A percentile compares a stretch with the other conserved stretches of the same genome.
These are phyloP conservation scores for Creontiades dilutus DNA, from an alignment of 2,888 invertebrate species.

Conservation along the genomic window DNA sequence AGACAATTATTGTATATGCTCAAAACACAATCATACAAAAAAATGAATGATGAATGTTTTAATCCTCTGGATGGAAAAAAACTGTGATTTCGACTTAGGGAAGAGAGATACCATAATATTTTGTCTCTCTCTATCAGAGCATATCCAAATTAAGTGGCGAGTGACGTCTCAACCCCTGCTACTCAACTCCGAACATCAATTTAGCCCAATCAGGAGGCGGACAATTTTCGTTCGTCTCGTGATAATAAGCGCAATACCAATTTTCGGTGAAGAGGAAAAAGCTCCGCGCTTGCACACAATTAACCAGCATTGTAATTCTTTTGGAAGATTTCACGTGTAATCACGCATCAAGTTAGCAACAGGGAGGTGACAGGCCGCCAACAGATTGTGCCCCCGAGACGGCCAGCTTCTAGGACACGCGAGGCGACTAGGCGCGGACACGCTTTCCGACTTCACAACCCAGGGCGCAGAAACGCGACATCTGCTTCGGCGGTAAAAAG, in stretches of 20 bases:
- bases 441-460: not conserved
- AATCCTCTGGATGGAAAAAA: no score
- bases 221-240: not conserved
- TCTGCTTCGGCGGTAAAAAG: not conserved
- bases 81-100: no score
- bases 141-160: no score
- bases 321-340: not conserved
- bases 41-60: no score
- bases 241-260: not conserved
- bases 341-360: not conserved
- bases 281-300: slow-evolving; percentile 12
- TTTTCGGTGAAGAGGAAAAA: not conserved
- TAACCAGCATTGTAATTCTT: not conserved
- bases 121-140: no score
- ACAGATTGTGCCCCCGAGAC: slow-evolving; percentile 13
- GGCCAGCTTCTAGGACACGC: not conserved
- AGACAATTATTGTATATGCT: no score
- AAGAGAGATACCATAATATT: no score
- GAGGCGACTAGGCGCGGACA: not conserved
- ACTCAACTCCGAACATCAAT: no score
- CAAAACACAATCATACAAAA: no score
- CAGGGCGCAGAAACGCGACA: not conserved
- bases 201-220: not conserved
- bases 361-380: slow-evolving; percentile 22
- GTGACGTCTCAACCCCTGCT: no score